Evolutionary conservation across 2,888 invertebrate genomes (phyloP).

Genomic region (Trissolcus brochymenae): DNA sequence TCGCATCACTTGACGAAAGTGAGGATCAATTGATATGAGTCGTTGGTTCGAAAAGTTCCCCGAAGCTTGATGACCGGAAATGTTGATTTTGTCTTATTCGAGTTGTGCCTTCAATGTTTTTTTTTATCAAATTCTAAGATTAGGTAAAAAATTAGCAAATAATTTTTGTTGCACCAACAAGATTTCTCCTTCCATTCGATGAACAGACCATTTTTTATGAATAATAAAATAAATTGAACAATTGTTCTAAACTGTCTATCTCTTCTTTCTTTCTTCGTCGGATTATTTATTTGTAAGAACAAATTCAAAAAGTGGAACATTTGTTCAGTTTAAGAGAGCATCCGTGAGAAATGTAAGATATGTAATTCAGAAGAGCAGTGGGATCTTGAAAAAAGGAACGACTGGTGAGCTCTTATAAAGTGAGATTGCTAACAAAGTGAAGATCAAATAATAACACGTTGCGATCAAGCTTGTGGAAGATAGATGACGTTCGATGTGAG

Average conservation of each 20-base stretch:
- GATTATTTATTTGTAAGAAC: not conserved
- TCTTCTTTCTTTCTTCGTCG: too few relatives aligned
- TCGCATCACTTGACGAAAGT: constrained; percentile 51
- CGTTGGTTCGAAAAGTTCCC: constrained; percentile 69
- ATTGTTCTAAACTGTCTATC: too few relatives aligned
- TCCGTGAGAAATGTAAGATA: constrained; percentile 64
- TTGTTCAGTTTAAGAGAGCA: constrained; percentile 27
- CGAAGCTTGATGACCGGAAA: constrained; percentile 72
- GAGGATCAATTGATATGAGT: constrained; percentile 74
- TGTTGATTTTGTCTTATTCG: constrained; percentile 31
- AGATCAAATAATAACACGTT: constrained; percentile 76
- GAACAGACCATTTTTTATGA: too few relatives aligned
- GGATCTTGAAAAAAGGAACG: constrained; percentile 65
- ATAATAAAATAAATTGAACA: too few relatives aligned
- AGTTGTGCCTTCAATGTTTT: constrained; percentile 3
- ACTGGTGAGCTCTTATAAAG: constrained; percentile 65
- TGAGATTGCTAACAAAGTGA: constrained; percentile 75
- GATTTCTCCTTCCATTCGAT: too few relatives aligned
- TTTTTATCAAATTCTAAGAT: not conserved
- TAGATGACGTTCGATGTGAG: constrained; percentile 73
- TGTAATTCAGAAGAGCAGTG: constrained; percentile 70
- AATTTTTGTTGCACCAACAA: too few relatives aligned
- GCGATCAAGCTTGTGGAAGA: constrained; percentile 70
- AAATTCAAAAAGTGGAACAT: constrained; percentile 12
- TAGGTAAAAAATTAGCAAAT: too few relatives aligned